Percentiles rank a stretch among this genome's conserved stretches.
Evolutionary conservation across 2,888 invertebrate genomes (phyloP).

Genomic region (Emmelina monodactyla): DNA sequence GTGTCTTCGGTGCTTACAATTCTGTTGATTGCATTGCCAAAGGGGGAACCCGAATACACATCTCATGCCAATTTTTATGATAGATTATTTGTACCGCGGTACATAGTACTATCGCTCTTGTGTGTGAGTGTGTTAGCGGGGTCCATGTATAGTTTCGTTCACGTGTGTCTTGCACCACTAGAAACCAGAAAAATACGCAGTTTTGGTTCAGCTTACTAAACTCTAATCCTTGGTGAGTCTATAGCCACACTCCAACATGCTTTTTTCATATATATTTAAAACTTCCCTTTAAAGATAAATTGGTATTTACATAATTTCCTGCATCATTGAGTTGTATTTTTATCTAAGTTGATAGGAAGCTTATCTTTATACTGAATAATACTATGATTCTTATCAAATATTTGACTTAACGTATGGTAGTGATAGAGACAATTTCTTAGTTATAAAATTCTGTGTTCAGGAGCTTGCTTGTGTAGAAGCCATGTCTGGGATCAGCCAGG

Average conservation of each 20-base stretch:
- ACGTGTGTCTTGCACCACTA: constrained; percentile 35
- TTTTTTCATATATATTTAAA: not conserved
- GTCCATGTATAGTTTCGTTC: constrained; percentile 31
- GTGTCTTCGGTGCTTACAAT: constrained; percentile 65
- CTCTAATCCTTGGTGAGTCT: constrained; percentile 21
- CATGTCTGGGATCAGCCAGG: constrained; percentile 33
- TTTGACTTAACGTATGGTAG: not conserved
- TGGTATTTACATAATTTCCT: not conserved
- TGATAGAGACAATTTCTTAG: not conserved
- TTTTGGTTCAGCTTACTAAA: constrained; percentile 30
- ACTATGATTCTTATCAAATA: not conserved
- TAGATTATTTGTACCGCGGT: constrained; percentile 36
- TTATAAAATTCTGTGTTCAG: not conserved
- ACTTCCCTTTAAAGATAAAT: not conserved
- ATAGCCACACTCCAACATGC: not conserved
- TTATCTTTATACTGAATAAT: no score
- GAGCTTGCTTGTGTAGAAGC: not conserved
- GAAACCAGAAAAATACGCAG: constrained; percentile 38
- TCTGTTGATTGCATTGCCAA: constrained; percentile 68
- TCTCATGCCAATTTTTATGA: constrained; percentile 57
- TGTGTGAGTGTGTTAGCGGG: constrained; percentile 31
- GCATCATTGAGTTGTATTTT: no score
- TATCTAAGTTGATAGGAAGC: no score
- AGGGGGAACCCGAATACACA: constrained; percentile 36
- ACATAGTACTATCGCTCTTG: constrained; percentile 31